These are phyloP conservation scores for Drosophila lowei DNA, from an alignment of 1,140 invertebrate genomes.

Conservation along the genomic window DNA sequence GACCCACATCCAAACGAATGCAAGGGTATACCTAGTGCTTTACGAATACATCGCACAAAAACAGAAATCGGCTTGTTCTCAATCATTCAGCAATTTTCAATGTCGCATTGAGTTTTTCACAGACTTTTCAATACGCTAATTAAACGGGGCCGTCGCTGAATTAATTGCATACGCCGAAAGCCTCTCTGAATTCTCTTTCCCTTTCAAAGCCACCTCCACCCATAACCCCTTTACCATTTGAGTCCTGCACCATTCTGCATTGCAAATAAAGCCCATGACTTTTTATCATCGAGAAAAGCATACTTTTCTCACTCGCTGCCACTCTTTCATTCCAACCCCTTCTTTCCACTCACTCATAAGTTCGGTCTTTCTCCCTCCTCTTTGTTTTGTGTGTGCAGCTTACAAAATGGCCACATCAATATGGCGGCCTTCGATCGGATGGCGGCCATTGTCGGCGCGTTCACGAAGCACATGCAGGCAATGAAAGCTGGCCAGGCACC, in stretches of 20 bases:
- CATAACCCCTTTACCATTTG: no score
- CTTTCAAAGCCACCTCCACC: no score
- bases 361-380: not conserved
- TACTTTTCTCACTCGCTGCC: constrained; percentile 8
- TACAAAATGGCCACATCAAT: constrained; percentile 82
- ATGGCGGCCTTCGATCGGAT: constrained; percentile 81
- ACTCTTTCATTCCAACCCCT: not conserved
- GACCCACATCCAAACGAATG: no score
- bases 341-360: constrained; percentile 6
- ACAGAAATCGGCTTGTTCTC: no score
- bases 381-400: constrained; percentile 41
- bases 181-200: no score
- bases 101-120: no score
- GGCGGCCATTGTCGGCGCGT: constrained; percentile 81
- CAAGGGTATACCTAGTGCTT: no score
- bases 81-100: no score
- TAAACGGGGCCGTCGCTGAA: no score
- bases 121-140: no score
- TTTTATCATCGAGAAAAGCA: constrained; percentile 29
- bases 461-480: constrained; percentile 78
- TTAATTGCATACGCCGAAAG: no score
- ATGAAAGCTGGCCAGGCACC: constrained; percentile 58
- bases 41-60: no score
- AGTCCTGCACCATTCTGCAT: constrained; percentile 11
- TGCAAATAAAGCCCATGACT: constrained; percentile 15